These are phyloP conservation scores for Acleris emargana DNA, from an alignment of 2,888 invertebrate genomes.

Conservation along the genomic window DNA sequence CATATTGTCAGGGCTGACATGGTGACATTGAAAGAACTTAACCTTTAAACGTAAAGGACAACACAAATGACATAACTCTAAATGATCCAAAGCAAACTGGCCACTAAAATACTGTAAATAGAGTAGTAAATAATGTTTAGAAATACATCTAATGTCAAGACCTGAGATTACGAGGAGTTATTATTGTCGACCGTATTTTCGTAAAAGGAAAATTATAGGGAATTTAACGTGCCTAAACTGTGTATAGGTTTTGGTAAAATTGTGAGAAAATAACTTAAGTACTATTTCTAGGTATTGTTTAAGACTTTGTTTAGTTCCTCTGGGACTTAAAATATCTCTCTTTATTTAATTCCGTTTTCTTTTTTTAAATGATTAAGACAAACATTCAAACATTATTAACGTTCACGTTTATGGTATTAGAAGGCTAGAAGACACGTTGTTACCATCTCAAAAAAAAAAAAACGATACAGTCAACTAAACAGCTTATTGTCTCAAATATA, in stretches of 20 bases:
- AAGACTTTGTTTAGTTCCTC: no score
- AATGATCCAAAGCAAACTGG: constrained; percentile 19
- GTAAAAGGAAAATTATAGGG: constrained; percentile 18
- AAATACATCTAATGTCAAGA: constrained; percentile 21
- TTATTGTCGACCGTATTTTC: constrained; percentile 17
- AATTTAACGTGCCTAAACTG: constrained; percentile 5
- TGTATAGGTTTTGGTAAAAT: not conserved
- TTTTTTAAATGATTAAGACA: no score
- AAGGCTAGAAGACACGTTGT: no score
- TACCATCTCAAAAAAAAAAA: no score
- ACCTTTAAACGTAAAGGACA: constrained; percentile 2
- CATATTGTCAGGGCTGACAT: constrained; percentile 34
- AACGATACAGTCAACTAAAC: no score
- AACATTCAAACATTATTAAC: no score
- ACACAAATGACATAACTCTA: constrained; percentile 2
- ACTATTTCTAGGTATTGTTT: no score
- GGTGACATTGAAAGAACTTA: constrained; percentile 16
- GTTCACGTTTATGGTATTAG: no score
- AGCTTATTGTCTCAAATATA: no score
- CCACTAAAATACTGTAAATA: constrained; percentile 14
- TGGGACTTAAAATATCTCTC: no score
- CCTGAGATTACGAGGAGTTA: constrained; percentile 20
- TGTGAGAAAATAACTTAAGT: no score
- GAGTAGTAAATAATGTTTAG: constrained; percentile 28
- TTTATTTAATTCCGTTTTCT: no score